Evolutionary conservation across 2,888 invertebrate species (phyloP).

Genomic region (Exocentrus adspersus): DNA sequence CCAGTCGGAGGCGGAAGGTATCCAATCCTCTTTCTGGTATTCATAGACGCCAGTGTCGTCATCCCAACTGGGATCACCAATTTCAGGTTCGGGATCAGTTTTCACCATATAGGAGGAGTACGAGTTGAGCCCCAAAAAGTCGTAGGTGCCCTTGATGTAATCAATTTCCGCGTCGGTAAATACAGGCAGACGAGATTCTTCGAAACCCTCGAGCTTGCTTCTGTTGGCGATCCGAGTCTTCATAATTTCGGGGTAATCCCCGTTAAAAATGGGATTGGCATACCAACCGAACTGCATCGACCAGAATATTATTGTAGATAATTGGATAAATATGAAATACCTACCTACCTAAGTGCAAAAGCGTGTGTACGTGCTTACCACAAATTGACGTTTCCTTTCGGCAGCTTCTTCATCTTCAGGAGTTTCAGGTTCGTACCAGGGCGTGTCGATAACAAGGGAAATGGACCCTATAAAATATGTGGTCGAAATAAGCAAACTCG

Average conservation of each 20-base stretch:
- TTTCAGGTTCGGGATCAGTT: constrained; percentile 48
- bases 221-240: constrained; percentile 68
- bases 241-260: constrained; percentile 76
- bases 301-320: not conserved
- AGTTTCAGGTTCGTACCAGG: constrained; percentile 68
- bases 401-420: constrained; percentile 66
- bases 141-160: constrained; percentile 70
- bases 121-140: constrained; percentile 78
- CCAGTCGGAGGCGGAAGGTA: constrained; percentile 59
- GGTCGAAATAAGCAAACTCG: no score
- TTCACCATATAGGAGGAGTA: constrained; percentile 62
- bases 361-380: no score
- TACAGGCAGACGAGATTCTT: constrained; percentile 70
- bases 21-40: constrained; percentile 64
- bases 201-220: constrained; percentile 63
- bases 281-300: constrained; percentile 63
- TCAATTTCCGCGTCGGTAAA: constrained; percentile 71
- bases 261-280: constrained; percentile 71
- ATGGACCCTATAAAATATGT: constrained; percentile 67
- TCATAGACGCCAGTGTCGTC: constrained; percentile 49
- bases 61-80: constrained; percentile 52
- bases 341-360: no score
- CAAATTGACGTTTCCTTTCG: constrained; percentile 67
- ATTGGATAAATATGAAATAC: not conserved
- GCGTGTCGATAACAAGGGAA: constrained; percentile 68